These are phyloP conservation scores for Diplosoma virens DNA, from an alignment of 23 tunicate genomes.

Conservation along the genomic window DNA sequence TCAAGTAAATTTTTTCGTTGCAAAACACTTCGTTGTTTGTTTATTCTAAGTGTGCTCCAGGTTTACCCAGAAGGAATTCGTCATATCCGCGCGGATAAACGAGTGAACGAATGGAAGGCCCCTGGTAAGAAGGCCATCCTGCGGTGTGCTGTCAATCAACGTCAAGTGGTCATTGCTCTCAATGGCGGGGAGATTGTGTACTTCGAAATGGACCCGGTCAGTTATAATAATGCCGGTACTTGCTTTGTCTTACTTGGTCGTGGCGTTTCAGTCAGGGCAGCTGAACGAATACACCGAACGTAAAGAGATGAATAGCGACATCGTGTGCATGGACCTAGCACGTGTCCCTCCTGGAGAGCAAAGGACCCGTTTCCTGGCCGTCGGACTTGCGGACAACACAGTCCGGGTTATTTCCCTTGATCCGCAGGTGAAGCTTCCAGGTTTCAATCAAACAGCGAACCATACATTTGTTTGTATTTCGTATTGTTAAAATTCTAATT, in stretches of 20 bases:
- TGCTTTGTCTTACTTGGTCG: too few species aligned
- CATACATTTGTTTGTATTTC: too few species aligned
- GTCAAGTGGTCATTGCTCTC: conserved; percentile 96
- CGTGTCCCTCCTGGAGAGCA: conserved; percentile 95
- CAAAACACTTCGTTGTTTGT: neutral
- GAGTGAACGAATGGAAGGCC: conserved; percentile 98
- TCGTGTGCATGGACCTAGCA: conserved; percentile 87
- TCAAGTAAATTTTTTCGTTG: conserved; percentile 41
- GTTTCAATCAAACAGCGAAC: too few species aligned
- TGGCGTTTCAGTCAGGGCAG: conserved; percentile 69
- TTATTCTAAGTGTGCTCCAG: conserved; percentile 21
- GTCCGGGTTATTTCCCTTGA: conserved; percentile 93
- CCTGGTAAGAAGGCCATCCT: conserved; percentile 93
- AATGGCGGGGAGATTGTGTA: conserved; percentile 98
- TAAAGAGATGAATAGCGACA: conserved; percentile 90
- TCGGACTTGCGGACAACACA: conserved; percentile 95
- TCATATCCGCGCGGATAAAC: conserved; percentile 90
- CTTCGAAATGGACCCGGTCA: conserved; percentile 98
- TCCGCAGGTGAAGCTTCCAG: too few species aligned
- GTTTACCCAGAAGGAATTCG: conserved; percentile 99
- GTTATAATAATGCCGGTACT: too few species aligned
- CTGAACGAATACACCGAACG: conserved; percentile 98
- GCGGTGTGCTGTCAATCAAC: conserved; percentile 91
- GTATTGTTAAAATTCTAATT: too few species aligned
- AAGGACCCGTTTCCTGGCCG: conserved; percentile 86